Base-by-base conservation (phyloP, 1,140 invertebrate genomes). In the Lanistes nyassanus region DNA sequence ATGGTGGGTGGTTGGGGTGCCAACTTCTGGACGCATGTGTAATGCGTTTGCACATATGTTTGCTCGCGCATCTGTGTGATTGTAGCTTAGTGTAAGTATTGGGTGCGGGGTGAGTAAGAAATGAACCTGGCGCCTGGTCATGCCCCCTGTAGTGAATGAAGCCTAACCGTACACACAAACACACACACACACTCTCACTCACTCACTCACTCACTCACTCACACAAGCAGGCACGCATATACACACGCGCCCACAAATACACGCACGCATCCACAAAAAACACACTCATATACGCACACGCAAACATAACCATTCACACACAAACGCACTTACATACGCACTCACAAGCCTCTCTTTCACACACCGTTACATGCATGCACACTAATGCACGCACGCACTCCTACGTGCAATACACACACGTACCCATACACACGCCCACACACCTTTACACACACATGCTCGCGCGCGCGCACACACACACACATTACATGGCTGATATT, bases 301-400 rank as follows among this genome's bases (percentile, higher is more conserved):
- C 62, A 29, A 16, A 65, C 62, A 65, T 36, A 65, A 23, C 26
- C 6, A 65, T 36, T 34, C 29, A 65, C 62, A 65, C 62, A 65
- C 62, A 65, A 11, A 62, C 58, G 34, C 58, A 62, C 58, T 16
- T n/a, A 55, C 53, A 55, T n/a, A 55, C 53, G n/a, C 53, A 55
- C 58, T 11, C 58, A 9, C 58, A 9, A 23, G 7, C 58, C 53
- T 16, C 53, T 16, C 53, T 16, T n/a, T 16, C 53, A 55, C 53
- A 55, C 53, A 55, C 53, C 13, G 13, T 16, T n/a, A 55, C 53
- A 55, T n/a, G n/a, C 53, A 55, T n/a, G n/a, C 53, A 55, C 53
- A 55, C 53, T 13, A 13, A 55, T n/a, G 58, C 23, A 23, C 58
- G 58, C 58, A 23, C 58, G 58, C 58, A 23, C 58, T 23, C 53